These are phyloP conservation scores for Cyphomyrmex costatus DNA, from an alignment of 1,140 invertebrate genomes.

Conservation along the genomic window DNA sequence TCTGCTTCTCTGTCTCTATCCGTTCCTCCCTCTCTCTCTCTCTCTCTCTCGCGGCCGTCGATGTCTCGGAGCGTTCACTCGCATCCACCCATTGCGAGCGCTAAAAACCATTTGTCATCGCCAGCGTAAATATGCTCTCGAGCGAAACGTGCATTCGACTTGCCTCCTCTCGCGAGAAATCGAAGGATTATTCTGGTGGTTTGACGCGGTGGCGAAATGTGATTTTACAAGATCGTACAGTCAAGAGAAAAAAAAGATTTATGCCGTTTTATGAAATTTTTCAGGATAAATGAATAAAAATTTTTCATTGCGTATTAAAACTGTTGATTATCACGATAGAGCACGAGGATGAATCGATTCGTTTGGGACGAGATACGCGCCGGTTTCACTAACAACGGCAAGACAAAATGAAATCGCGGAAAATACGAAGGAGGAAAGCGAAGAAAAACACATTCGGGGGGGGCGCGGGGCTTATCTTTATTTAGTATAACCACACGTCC, in stretches of 20 bases:
- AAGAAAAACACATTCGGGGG: conserved; percentile 37
- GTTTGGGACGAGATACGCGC: not conserved
- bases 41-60: conserved; percentile 18
- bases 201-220: conserved; percentile 28
- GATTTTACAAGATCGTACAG: conserved; percentile 6
- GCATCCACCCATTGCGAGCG: conserved; percentile 64
- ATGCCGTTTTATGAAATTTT: not conserved
- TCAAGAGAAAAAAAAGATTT: not conserved
- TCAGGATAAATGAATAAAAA: not conserved
- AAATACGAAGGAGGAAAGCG: not conserved
- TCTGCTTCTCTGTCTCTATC: conserved; percentile 67
- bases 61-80: conserved; percentile 65
- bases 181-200: conserved; percentile 52
- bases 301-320: not conserved
- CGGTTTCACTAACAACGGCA: not conserved
- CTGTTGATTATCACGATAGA: not conserved
- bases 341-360: not conserved
- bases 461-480: conserved; percentile 82
- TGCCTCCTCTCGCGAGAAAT: conserved; percentile 54
- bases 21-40: not conserved
- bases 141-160: conserved; percentile 70
- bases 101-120: conserved; percentile 85
- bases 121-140: conserved; percentile 82
- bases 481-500: conserved; percentile 77
- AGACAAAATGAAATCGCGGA: conserved; percentile 18